These are phyloP conservation scores for Rattus norvegicus DNA, from an alignment of 2,113 vertebrate species.

Conservation along the genomic window DNA sequence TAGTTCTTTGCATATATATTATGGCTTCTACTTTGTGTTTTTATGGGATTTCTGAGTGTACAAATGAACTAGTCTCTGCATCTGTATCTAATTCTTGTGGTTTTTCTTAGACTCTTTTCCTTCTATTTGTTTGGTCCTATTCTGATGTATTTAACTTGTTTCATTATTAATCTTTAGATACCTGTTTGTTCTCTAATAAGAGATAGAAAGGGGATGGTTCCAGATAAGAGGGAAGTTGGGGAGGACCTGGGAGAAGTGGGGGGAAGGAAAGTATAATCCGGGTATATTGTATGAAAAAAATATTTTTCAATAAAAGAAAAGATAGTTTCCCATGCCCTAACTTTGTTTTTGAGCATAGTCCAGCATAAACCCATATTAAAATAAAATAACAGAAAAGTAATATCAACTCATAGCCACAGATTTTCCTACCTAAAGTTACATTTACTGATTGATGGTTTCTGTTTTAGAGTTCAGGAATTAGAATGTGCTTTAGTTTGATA, in stretches of 20 bases:
- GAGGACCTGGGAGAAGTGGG: background rate
- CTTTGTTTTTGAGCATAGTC: background rate
- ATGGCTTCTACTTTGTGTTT: background rate
- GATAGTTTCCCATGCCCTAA: background rate
- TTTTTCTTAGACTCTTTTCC: background rate
- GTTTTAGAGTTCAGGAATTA: background rate
- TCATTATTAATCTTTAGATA: background rate
- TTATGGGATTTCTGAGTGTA: background rate
- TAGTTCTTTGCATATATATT: background rate
- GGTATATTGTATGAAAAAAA: background rate
- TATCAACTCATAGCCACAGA: background rate
- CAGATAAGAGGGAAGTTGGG: background rate
- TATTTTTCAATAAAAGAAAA: background rate
- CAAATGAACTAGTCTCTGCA: background rate
- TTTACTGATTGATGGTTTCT: slow-evolving; percentile 3
- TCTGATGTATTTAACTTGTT: background rate
- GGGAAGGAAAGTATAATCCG: background rate
- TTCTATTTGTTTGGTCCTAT: background rate
- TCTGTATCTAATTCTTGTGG: background rate
- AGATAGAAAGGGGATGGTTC: background rate
- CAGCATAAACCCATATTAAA: background rate
- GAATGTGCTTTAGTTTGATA: background rate
- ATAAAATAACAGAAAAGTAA: slow-evolving; percentile 10
- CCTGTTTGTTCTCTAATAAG: background rate
- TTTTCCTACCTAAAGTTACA: background rate